phyloP scores from a whole-genome alignment of 2,113 vertebrate species.

The Tricholaema leucomelas region DNA sequence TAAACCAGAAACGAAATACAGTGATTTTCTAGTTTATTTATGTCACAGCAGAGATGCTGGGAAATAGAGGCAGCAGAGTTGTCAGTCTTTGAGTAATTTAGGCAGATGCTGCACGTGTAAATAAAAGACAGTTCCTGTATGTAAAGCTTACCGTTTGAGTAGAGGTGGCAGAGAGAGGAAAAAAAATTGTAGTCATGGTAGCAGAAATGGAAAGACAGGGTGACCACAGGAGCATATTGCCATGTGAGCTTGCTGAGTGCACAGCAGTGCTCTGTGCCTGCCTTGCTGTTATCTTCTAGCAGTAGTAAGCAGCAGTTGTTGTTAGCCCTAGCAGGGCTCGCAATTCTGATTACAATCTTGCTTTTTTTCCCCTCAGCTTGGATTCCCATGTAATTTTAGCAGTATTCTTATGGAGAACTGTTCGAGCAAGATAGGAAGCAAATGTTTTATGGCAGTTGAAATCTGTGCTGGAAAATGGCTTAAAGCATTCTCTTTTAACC shows the following conservation, averaged over 20 bases:
- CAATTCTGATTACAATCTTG: slow-evolving; percentile 39
- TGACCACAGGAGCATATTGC: neutral
- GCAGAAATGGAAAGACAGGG: neutral
- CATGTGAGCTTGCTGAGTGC: neutral
- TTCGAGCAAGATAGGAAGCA: neutral
- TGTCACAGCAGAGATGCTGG: neutral
- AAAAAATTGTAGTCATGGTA: neutral
- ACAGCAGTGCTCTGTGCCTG: neutral
- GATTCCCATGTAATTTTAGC: slow-evolving; percentile 35
- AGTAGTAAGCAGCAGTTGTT: slow-evolving; percentile 1
- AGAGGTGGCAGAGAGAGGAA: neutral
- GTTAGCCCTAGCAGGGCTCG: neutral
- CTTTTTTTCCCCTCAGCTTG: slow-evolving; percentile 1
- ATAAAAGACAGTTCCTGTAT: neutral
- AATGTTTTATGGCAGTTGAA: slow-evolving; percentile 22
- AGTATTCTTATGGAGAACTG: slow-evolving; percentile 30
- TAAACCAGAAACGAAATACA: neutral
- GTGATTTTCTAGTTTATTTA: neutral
- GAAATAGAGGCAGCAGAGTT: neutral
- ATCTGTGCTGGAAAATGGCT: slow-evolving; percentile 9
- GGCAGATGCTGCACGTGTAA: neutral
- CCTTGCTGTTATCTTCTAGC: neutral
- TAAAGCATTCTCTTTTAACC: slow-evolving; percentile 38
- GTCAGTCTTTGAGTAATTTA: neutral
- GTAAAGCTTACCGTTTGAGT: neutral